Base-by-base conservation (phyloP, 2,797 vertebrate species). In the Sebastes iracundus region DNA sequence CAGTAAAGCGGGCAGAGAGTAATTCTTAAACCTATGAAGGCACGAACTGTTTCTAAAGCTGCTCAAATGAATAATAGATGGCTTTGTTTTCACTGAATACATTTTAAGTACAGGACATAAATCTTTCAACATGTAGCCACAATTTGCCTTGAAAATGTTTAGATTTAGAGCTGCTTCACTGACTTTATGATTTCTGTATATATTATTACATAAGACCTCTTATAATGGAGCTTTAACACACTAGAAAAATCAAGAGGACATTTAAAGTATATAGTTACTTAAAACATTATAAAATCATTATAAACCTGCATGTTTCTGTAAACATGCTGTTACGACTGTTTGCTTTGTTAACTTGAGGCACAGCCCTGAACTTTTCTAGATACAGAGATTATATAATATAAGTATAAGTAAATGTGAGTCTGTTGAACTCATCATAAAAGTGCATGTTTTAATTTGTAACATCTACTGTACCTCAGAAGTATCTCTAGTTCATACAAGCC, bases 31-130 rank as follows among this genome's bases (percentile, higher is more conserved):
- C 25, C 16, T 28, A 22, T 49, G 63, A 27, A 59, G 35, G 56
- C 80, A 77, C 22, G 23, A 75, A 69, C 38, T 30, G 3, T 55
- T 72, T 79, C 35, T 72, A 79, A 85, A 79, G 75, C 63, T 62
- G 73, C 71, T 55, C 22, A 59, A 42, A 87, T 93, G 3, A 93
- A 90, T 92, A 87, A 90, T 91, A 35, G 25, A 93, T 78, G 32
- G 9, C 28, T 81, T 86, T 82, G 80, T 90, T 88, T 90, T 83
- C 69, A 73, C 33, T 73, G 7, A 88, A 84, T 64, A 75, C 65
- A 75, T 82, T 86, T 86, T 9, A 81, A 84, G 81, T 79, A 62
- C 28, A 63, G 5, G 58, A 23, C 63, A 91, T 91, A n/a, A 86
- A 94, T 92, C 38, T 92, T 93, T 91, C 20, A 92, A 61, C 70